These are phyloP conservation scores for Trissolcus japonicus DNA, from an alignment of 2,888 invertebrate genomes.

Conservation along the genomic window DNA sequence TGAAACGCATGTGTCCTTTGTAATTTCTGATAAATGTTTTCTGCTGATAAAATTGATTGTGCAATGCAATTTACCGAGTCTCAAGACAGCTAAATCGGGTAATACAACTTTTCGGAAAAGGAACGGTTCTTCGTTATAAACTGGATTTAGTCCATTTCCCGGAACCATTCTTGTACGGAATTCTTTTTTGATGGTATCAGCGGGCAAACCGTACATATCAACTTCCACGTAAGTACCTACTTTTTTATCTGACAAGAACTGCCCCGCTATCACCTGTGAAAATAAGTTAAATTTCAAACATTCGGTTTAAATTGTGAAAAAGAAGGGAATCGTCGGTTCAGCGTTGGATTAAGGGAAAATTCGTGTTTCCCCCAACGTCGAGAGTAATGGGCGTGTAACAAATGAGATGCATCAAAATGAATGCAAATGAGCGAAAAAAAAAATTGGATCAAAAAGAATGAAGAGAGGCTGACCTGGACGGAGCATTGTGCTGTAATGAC, in stretches of 20 bases:
- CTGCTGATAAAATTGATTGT: background rate
- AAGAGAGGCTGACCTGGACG: slow-evolving; percentile 77
- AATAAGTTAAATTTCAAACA: slow-evolving; percentile 10
- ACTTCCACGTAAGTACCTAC: slow-evolving; percentile 86
- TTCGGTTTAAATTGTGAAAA: background rate
- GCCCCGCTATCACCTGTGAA: slow-evolving; percentile 81
- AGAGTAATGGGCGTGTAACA: background rate
- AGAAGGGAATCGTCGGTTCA: background rate
- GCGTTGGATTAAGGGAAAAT: background rate
- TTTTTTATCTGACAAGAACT: slow-evolving; percentile 84
- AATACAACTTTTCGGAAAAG: slow-evolving; percentile 84
- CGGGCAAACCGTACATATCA: slow-evolving; percentile 85
- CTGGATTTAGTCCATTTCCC: slow-evolving; percentile 83
- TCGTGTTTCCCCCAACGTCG: background rate
- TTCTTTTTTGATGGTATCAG: slow-evolving; percentile 84
- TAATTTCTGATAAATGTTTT: no score
- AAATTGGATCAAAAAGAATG: background rate
- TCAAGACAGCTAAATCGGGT: slow-evolving; percentile 83
- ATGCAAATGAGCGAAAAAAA: background rate
- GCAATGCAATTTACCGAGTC: slow-evolving; percentile 77
- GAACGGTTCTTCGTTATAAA: slow-evolving; percentile 84
- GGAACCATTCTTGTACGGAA: slow-evolving; percentile 83
- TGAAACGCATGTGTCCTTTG: no score
- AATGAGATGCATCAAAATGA: background rate
- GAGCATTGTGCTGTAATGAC: slow-evolving; percentile 85